Evolutionary conservation across 2,113 vertebrate species (phyloP).

Genomic region (Fulmarus glacialis): DNA sequence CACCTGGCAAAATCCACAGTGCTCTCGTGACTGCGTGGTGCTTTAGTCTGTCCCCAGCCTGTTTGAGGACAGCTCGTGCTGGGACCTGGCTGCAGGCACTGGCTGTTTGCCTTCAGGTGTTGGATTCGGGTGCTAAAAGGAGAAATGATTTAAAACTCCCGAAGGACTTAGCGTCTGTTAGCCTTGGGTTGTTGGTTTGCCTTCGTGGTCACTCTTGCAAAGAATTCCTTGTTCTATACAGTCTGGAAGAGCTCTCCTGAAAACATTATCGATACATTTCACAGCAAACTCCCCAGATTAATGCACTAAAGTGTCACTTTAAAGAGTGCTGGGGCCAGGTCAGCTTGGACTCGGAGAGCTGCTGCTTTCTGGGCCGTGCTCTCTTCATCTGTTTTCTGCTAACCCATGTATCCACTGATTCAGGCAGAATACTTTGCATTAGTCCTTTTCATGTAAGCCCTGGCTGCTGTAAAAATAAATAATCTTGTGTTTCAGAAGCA

Average conservation of each 20-base stretch:
- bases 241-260: neutral
- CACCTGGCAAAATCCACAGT: neutral
- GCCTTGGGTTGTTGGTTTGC: neutral
- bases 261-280: rapidly evolving
- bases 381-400: neutral
- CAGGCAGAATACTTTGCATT: neutral
- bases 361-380: neutral
- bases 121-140: neutral
- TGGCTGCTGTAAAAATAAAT: neutral
- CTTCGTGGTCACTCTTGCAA: rapidly evolving
- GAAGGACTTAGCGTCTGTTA: neutral
- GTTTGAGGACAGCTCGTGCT: neutral
- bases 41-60: neutral
- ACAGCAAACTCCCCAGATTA: too few relatives aligned
- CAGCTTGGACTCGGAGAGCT: neutral
- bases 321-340: neutral
- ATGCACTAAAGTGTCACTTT: too few relatives aligned
- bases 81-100: neutral
- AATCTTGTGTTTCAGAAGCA: neutral
- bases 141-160: too few relatives aligned
- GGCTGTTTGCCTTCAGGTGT: neutral
- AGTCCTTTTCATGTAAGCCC: neutral
- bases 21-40: neutral
- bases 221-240: neutral
- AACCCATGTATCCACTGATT: too few relatives aligned